phyloP scores from a whole-genome alignment of 2,113 vertebrate species.

The Xiphophorus hellerii region DNA sequence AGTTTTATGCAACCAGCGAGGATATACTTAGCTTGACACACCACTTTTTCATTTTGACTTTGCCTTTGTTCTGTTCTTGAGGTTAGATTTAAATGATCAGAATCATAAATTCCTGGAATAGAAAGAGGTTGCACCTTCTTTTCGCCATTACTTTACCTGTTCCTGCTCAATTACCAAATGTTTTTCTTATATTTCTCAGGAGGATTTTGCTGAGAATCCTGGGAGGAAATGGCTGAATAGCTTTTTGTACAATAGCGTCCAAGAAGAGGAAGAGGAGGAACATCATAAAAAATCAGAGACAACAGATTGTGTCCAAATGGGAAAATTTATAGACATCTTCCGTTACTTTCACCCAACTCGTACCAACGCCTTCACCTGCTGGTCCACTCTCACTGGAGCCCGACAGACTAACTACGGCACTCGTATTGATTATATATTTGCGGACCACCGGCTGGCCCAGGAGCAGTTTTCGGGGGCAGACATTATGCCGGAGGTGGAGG shows the following conservation, averaged over 20 bases:
- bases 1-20: too few species aligned
- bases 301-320: conserved; percentile 15
- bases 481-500: conserved; percentile 87
- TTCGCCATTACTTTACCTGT: background rate
- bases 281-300: conserved; percentile 7
- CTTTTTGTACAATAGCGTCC: conserved; percentile 57
- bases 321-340: conserved; percentile 86
- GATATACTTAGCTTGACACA: too few species aligned
- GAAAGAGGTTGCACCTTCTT: background rate
- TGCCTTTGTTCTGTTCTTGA: too few species aligned
- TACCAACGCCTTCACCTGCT: conserved; percentile 87
- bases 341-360: conserved; percentile 86
- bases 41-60: too few species aligned
- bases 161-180: background rate
- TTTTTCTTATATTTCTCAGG: conserved; percentile 64
- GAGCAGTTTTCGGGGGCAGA: conserved; percentile 79
- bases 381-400: conserved; percentile 85
- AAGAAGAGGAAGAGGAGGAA: conserved; percentile 22
- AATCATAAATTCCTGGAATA: background rate
- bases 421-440: conserved; percentile 90
- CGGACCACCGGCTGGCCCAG: conserved; percentile 72
- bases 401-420: conserved; percentile 90
- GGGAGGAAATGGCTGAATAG: conserved; percentile 84
- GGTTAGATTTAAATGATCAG: too few species aligned
- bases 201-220: conserved; percentile 83